These are phyloP conservation scores for Scolopax mira DNA, from an alignment of 2,113 vertebrate genomes.

Conservation along the genomic window DNA sequence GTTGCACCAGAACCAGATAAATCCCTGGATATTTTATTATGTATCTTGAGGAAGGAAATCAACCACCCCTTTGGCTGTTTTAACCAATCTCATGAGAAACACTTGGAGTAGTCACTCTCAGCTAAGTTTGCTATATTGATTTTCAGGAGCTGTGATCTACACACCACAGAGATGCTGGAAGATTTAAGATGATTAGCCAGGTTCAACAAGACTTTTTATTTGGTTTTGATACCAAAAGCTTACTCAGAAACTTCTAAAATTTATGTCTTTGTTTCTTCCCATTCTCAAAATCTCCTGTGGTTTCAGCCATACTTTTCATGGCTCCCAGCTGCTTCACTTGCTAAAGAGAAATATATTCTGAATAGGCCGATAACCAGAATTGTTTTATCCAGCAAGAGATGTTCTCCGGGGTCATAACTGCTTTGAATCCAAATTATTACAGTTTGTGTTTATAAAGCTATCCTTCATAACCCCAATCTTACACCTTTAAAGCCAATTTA, in stretches of 20 bases:
- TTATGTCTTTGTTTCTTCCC: neutral
- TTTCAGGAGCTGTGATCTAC: neutral
- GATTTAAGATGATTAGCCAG: neutral
- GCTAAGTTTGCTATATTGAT: accelerated
- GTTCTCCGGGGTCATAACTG: neutral
- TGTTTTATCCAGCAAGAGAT: neutral
- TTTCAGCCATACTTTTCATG: neutral
- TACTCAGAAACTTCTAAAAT: neutral
- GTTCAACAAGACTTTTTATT: neutral
- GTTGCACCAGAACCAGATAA: neutral
- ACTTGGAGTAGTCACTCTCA: accelerated
- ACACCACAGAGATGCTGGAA: neutral
- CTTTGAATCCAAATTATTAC: neutral
- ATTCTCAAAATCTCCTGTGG: neutral
- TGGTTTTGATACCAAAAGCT: neutral
- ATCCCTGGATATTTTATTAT: neutral
- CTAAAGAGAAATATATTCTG: neutral
- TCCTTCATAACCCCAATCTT: neutral
- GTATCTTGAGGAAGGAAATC: neutral
- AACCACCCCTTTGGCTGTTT: neutral
- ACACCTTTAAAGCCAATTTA: conserved; percentile 7
- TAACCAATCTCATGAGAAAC: neutral
- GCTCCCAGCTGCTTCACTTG: neutral
- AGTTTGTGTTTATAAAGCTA: neutral
- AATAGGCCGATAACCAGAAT: neutral